These are phyloP conservation scores for Cynodonichthys magdalenae DNA, from an alignment of 2,797 vertebrate species.

Conservation along the genomic window DNA sequence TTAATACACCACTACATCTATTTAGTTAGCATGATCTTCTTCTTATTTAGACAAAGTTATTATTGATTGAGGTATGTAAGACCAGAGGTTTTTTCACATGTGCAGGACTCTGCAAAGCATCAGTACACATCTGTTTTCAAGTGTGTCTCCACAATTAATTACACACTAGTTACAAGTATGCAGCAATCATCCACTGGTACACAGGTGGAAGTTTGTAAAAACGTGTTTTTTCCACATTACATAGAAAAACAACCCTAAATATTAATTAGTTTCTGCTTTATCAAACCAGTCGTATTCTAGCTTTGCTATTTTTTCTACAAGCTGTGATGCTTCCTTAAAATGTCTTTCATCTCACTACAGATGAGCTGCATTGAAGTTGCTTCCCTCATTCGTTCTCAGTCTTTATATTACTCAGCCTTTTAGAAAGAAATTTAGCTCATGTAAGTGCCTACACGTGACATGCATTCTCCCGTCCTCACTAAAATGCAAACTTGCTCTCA, in stretches of 20 bases:
- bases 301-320: conserved; percentile 13
- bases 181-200: conserved; percentile 50
- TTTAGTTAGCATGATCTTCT: background rate
- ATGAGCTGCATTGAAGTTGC: conserved; percentile 34
- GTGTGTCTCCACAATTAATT: conserved; percentile 66
- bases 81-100: conserved; percentile 13
- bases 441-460: conserved; percentile 42
- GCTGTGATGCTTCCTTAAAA: conserved; percentile 68
- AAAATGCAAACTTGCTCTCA: conserved; percentile 56
- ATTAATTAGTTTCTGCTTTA: background rate
- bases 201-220: conserved; percentile 71
- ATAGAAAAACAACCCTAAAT: conserved; percentile 50
- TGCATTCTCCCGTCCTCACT: conserved; percentile 51
- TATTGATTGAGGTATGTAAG: background rate
- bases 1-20: too few species aligned
- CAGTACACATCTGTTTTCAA: conserved; percentile 66
- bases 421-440: conserved; percentile 35
- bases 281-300: background rate
- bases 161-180: conserved; percentile 59
- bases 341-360: conserved; percentile 32
- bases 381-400: background rate
- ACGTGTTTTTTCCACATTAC: conserved; percentile 49
- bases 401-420: conserved; percentile 33
- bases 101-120: conserved; percentile 25
- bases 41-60: background rate